Conservation (phyloP, 2,797 vertebrate genomes). For the Brotula barbata region DNA sequence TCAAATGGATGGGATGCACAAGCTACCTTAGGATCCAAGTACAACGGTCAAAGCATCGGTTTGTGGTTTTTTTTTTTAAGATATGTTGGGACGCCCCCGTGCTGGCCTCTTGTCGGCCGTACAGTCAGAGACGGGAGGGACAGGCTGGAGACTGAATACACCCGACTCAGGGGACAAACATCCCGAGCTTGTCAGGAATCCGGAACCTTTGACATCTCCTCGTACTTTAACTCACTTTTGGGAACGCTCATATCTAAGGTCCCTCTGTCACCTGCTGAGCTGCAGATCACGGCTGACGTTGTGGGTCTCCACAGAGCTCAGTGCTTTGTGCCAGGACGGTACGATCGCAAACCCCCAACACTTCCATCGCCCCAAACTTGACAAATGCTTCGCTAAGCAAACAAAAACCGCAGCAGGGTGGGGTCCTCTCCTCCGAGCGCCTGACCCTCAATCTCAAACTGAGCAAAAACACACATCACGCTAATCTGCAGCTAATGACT, state of each 20-base stretch:
- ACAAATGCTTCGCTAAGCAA: conserved; percentile 43
- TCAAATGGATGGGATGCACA: neutral
- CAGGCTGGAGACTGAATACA: conserved; percentile 49
- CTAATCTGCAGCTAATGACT: conserved; percentile 57
- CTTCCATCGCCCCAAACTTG: conserved; percentile 13
- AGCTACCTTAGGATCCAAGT: no score
- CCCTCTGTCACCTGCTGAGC: conserved; percentile 46
- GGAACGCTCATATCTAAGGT: conserved; percentile 47
- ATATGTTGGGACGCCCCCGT: conserved; percentile 10
- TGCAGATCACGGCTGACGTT: conserved; percentile 16
- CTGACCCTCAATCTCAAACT: conserved; percentile 38
- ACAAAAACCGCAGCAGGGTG: conserved; percentile 16
- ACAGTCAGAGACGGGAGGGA: conserved; percentile 31
- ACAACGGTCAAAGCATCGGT: neutral
- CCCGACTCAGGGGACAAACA: conserved; percentile 46
- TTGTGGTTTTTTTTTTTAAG: neutral
- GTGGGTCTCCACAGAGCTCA: conserved; percentile 28
- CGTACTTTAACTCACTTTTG: conserved; percentile 58
- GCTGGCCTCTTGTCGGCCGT: conserved; percentile 33
- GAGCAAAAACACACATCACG: conserved; percentile 35
- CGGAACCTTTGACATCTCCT: conserved; percentile 46
- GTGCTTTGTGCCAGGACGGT: conserved; percentile 32
- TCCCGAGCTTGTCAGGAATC: conserved; percentile 53
- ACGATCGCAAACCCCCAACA: conserved; percentile 11
- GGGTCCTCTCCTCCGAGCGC: conserved; percentile 28